These are phyloP conservation scores for Danio tinwini DNA, from an alignment of 2,797 vertebrate genomes.

Conservation along the genomic window DNA sequence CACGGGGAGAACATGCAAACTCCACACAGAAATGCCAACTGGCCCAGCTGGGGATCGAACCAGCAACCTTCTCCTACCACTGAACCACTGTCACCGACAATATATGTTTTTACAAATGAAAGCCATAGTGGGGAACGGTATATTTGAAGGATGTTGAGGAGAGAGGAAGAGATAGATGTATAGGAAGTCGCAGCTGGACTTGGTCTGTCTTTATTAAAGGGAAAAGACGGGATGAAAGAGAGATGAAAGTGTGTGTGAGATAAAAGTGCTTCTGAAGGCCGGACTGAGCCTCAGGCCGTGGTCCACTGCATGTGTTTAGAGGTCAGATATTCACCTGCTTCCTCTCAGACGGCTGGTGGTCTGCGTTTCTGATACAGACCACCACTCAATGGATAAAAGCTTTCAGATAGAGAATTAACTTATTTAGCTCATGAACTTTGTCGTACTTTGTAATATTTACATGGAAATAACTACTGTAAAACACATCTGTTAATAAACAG, in stretches of 20 bases:
- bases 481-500: not conserved
- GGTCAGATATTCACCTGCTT: constrained; percentile 45
- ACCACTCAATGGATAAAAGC: not conserved
- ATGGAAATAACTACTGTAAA: no score
- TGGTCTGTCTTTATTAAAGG: constrained; percentile 7
- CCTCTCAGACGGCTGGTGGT: constrained; percentile 6
- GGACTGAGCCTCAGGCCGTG: not conserved
- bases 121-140: no score
- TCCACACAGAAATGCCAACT: no score
- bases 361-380: constrained; percentile 15
- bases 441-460: no score
- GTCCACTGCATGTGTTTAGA: constrained; percentile 22
- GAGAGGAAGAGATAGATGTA: not conserved
- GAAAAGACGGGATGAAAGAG: constrained; percentile 25
- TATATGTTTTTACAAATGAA: no score
- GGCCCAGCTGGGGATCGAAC: no score
- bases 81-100: no score
- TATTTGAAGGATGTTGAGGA: not conserved
- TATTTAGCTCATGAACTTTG: constrained; percentile 23
- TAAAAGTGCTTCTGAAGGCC: constrained; percentile 14
- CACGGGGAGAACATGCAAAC: no score
- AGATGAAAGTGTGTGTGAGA: constrained; percentile 19
- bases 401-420: not conserved
- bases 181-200: constrained; percentile 16
- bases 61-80: no score